These are phyloP conservation scores for Ennomos fuscantarius DNA, from an alignment of 2,888 invertebrate genomes.

Conservation along the genomic window DNA sequence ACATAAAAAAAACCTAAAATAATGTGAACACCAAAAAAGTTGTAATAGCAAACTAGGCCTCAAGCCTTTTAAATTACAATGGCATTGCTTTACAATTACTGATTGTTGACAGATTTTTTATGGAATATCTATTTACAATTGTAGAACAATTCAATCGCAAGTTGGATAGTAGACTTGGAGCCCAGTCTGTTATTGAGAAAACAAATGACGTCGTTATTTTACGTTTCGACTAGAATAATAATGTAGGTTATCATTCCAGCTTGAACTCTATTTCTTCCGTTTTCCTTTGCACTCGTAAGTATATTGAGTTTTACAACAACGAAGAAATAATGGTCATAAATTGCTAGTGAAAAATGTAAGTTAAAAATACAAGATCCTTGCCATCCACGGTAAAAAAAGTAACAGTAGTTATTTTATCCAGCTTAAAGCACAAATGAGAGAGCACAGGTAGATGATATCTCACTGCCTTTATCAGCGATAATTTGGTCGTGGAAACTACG, in stretches of 20 bases:
- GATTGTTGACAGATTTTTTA: no score
- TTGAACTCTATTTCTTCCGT: constrained; percentile 2
- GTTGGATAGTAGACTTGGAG: no score
- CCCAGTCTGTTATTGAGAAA: no score
- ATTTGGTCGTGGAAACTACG: constrained; percentile 38
- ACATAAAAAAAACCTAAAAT: no score
- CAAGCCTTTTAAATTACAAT: no score
- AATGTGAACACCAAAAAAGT: no score
- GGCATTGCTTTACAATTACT: no score
- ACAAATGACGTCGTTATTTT: no score
- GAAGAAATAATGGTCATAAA: constrained; percentile 24
- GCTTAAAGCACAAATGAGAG: constrained; percentile 23
- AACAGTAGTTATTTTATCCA: constrained; percentile 36
- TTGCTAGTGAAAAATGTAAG: constrained; percentile 17
- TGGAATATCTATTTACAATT: no score
- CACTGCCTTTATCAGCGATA: constrained; percentile 35
- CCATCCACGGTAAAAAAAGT: constrained; percentile 28
- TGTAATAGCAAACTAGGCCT: no score
- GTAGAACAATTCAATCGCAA: no score
- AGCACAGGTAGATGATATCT: neutral
- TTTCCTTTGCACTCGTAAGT: constrained; percentile 33
- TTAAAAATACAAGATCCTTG: constrained; percentile 29
- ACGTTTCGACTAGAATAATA: no score
- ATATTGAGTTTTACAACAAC: constrained; percentile 13
- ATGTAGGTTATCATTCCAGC: neutral